Evolutionary conservation across 2,797 vertebrate species (phyloP).

Genomic region (Epinephelus coioides): DNA sequence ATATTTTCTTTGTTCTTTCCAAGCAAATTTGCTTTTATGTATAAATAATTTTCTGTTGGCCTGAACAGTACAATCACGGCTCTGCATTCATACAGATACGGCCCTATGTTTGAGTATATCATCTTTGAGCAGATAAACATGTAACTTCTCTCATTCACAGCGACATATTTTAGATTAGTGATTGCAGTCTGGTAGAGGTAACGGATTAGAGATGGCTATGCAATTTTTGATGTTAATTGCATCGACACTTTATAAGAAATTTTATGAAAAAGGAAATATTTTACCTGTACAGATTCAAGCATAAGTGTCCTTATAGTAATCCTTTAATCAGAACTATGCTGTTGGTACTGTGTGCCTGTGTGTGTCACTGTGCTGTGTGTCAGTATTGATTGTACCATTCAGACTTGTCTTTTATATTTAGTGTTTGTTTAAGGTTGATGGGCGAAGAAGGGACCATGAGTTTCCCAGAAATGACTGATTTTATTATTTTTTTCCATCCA

Average conservation of each 20-base stretch:
- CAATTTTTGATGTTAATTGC: constrained; percentile 84
- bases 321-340: constrained; percentile 46
- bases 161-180: constrained; percentile 50
- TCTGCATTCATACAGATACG: constrained; percentile 28
- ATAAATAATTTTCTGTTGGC: constrained; percentile 12
- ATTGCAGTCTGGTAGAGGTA: constrained; percentile 48
- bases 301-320: constrained; percentile 67
- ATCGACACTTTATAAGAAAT: constrained; percentile 87
- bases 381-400: constrained; percentile 52
- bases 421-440: constrained; percentile 55
- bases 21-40: constrained; percentile 4
- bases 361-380: constrained; percentile 61
- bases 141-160: constrained; percentile 24
- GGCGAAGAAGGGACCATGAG: constrained; percentile 64
- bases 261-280: constrained; percentile 82
- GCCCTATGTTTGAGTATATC: constrained; percentile 21
- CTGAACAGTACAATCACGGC: constrained; percentile 39
- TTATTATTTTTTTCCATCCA: constrained; percentile 39
- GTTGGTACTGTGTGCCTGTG: constrained; percentile 62
- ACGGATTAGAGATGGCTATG: constrained; percentile 77
- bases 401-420: constrained; percentile 49
- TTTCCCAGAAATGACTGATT: constrained; percentile 19
- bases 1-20: constrained; percentile 27
- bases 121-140: constrained; percentile 18
- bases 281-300: constrained; percentile 78